Conservation (phyloP, 2,113 vertebrate species). For the Istiophorus platypterus region DNA sequence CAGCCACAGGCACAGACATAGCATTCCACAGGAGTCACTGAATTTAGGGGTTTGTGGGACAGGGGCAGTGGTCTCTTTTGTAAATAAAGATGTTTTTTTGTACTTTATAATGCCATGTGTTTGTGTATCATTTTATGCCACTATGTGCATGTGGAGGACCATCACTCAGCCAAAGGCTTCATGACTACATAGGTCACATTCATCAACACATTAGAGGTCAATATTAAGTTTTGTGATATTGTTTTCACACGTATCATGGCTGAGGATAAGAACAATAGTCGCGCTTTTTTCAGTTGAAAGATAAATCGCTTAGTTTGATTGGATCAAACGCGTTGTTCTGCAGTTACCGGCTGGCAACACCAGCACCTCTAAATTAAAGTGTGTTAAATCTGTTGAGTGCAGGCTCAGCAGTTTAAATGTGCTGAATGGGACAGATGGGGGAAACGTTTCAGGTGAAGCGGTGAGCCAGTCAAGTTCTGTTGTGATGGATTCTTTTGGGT, state of each 20-base stretch:
- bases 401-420: too few species aligned
- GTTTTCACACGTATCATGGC: background rate
- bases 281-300: too few species aligned
- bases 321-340: too few species aligned
- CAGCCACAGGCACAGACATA: constrained; percentile 69
- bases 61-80: constrained; percentile 73
- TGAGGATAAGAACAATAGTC: background rate
- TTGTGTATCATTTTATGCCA: constrained; percentile 47
- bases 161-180: background rate
- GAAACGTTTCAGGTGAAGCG: too few species aligned
- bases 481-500: background rate
- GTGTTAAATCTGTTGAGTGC: too few species aligned
- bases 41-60: constrained; percentile 71
- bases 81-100: constrained; percentile 85
- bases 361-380: too few species aligned
- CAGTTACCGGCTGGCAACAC: too few species aligned
- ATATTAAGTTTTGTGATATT: background rate
- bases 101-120: constrained; percentile 59
- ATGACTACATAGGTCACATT: background rate
- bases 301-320: too few species aligned
- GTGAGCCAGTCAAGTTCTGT: background rate
- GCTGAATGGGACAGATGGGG: too few species aligned
- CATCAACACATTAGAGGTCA: background rate
- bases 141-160: constrained; percentile 26
- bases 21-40: constrained; percentile 70